Conservation (phyloP, 2,797 vertebrate genomes). For the Hafferia zeledoni region DNA sequence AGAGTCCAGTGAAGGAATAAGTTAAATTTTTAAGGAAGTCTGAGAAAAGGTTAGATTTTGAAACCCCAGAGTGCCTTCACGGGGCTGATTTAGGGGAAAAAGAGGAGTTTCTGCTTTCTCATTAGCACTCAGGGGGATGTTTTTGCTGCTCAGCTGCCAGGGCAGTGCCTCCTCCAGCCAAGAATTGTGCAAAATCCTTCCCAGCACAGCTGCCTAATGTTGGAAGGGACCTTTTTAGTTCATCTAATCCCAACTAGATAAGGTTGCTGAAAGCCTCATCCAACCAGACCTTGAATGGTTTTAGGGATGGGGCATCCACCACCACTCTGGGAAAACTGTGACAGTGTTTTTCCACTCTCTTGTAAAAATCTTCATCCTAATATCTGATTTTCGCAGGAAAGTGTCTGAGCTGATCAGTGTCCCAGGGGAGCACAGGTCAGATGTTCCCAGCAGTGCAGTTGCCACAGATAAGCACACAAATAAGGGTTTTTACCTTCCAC, state of each 20-base stretch:
- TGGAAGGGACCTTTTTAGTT: neutral
- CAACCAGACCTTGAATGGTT: neutral
- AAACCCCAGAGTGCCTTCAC: slow-evolving; percentile 33
- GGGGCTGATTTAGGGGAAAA: slow-evolving; percentile 54
- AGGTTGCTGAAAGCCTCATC: neutral
- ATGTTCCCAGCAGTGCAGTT: neutral
- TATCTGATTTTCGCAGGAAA: neutral
- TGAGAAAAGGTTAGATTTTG: slow-evolving; percentile 49
- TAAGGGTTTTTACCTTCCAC: neutral
- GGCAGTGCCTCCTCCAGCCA: neutral
- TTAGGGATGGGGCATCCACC: neutral
- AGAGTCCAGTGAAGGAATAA: slow-evolving; percentile 24
- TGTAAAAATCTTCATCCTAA: neutral
- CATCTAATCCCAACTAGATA: neutral
- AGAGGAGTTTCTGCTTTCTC: slow-evolving; percentile 42
- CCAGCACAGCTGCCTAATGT: rapidly evolving
- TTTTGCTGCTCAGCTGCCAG: neutral
- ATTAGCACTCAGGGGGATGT: neutral
- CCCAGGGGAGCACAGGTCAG: neutral
- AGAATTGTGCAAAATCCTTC: neutral
- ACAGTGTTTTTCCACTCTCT: neutral
- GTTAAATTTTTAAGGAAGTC: slow-evolving; percentile 66
- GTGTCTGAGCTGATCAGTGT: no score
- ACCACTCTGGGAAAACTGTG: neutral
- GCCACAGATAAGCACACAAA: neutral